Base-by-base conservation (phyloP, 2,888 invertebrate species). In the Panorpa germanica region DNA sequence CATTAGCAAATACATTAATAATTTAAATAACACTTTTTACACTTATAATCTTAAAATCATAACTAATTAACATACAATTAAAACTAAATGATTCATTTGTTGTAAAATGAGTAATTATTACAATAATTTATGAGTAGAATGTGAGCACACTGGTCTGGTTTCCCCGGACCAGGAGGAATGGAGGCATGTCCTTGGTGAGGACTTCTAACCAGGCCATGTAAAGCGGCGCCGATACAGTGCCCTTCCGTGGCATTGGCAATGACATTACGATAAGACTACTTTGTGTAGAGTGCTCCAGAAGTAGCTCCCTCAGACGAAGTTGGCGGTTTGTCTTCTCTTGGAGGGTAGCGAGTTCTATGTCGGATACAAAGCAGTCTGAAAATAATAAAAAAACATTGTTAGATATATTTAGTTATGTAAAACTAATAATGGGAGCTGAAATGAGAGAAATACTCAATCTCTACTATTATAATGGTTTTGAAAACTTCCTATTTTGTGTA, bases 161-260 rank as follows among this genome's bases (percentile, higher is more conserved):
- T 29, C 85, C 85, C 40, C 85, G 61, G 26, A 83, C 74, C 43
- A 86, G 61, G 29, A 93, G 63, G 48, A 85, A 76, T 1, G 95
- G 91, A 20, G 90, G 91, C 57, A 95, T 67, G 49, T 80, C 81
- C 38, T 66, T 69, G 17, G 90, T 86, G 42, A 96, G 61, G 45
- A 77, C 70, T 57, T 95, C 95, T 43, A 96, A 54, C 95, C 95
- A 96, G 8, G 88, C 80, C 85, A 93, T 83, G 59, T 93, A 95
- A 28, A 95, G 59, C 2, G 85, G 76, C 3, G 91, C 82, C 2
- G 90, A 83, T 31, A 90, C 78, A 1, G 78, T 77, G 25, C 80
- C 85, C 61, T 67, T 88, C 40, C 88, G 66, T 2, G 93, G 91
- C 74, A 93, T 85, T 16, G 93, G 93, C 37, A 95, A 59, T 57